Conservation (phyloP, 2,797 vertebrate genomes). For the Enteromius trimaculatus region DNA sequence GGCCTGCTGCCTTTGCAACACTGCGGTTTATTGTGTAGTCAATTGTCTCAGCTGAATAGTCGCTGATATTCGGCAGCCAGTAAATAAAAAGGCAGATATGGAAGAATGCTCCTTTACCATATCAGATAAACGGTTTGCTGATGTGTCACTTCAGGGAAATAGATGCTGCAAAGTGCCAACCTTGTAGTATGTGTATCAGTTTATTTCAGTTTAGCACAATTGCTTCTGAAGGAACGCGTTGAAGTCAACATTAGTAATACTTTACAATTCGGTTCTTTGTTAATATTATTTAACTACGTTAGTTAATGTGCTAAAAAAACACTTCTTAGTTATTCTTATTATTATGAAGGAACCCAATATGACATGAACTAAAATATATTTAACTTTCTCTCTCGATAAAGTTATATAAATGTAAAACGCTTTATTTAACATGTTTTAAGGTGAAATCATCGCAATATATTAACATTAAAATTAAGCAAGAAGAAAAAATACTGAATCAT, state of each 20-base stretch:
- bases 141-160: conserved; percentile 13
- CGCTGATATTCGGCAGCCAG: not conserved
- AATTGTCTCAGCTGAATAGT: conserved; percentile 28
- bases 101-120: not conserved
- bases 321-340: not conserved
- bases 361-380: not conserved
- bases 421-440: not conserved
- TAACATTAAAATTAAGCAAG: not conserved
- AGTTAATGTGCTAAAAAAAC: not conserved
- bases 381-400: not conserved
- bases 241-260: no score
- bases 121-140: conserved; percentile 8
- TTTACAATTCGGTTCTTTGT: not conserved
- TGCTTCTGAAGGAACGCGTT: not conserved
- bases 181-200: not conserved
- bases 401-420: not conserved
- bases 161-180: not conserved
- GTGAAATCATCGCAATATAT: not conserved
- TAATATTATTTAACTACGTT: not conserved
- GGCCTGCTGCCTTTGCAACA: conserved; percentile 12
- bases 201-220: not conserved
- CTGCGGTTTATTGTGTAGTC: conserved; percentile 21
- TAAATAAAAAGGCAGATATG: conserved; percentile 13
- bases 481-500: not conserved
- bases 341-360: not conserved